Conservation (phyloP, 2,797 vertebrate genomes). For the Protosalanx chinensis region DNA sequence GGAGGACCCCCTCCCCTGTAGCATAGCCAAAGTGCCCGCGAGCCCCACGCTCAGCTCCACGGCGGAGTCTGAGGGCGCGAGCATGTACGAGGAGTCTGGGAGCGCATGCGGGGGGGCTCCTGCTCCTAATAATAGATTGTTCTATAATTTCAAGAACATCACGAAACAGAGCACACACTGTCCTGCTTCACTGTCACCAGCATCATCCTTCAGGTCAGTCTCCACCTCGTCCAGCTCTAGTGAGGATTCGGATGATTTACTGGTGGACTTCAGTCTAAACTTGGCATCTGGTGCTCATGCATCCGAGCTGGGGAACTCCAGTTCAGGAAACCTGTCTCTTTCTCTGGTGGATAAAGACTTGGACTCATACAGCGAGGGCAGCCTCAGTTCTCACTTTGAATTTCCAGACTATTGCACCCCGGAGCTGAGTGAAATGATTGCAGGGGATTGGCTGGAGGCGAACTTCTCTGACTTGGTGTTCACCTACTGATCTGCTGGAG, state of each 20-base stretch:
- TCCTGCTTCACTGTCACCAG: slow-evolving; percentile 77
- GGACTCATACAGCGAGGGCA: slow-evolving; percentile 88
- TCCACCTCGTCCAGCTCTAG: slow-evolving; percentile 75
- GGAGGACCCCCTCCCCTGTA: slow-evolving; percentile 73
- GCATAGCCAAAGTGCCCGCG: slow-evolving; percentile 79
- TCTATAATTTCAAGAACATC: slow-evolving; percentile 94
- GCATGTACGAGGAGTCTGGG: slow-evolving; percentile 80
- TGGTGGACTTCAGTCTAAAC: slow-evolving; percentile 86
- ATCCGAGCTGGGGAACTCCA: slow-evolving; percentile 75
- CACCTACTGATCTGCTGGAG: slow-evolving; percentile 76
- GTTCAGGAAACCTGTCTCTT: slow-evolving; percentile 81
- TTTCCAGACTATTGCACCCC: slow-evolving; percentile 96
- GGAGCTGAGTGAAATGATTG: slow-evolving; percentile 94
- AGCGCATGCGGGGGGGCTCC: slow-evolving; percentile 35
- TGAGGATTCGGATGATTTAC: slow-evolving; percentile 85
- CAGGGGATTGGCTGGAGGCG: slow-evolving; percentile 92
- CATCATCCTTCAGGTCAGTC: slow-evolving; percentile 78
- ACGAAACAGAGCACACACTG: slow-evolving; percentile 77
- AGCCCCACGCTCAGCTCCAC: slow-evolving; percentile 80
- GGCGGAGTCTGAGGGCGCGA: slow-evolving; percentile 80
- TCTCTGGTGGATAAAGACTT: slow-evolving; percentile 91
- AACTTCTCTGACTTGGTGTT: slow-evolving; percentile 94
- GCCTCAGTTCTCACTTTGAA: slow-evolving; percentile 92
- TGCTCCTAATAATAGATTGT: slow-evolving; percentile 70
- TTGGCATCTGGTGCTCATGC: slow-evolving; percentile 79